Evolutionary conservation across 2,113 vertebrate genomes (phyloP).

Genomic region (Caranx melampygus): DNA sequence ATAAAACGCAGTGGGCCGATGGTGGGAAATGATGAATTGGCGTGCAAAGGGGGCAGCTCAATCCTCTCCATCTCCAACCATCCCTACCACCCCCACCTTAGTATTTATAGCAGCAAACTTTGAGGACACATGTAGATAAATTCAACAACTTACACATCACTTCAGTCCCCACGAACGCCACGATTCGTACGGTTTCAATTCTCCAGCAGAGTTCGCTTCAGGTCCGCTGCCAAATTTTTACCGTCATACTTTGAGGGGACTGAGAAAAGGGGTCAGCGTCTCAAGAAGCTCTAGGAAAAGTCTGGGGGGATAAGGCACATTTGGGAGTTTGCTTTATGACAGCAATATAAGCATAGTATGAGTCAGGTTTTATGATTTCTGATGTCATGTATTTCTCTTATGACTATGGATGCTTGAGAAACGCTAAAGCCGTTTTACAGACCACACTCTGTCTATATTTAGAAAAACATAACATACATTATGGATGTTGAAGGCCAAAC

Average conservation of each 20-base stretch:
- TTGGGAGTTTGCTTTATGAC: slow-evolving; percentile 68
- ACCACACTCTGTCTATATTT: slow-evolving; percentile 8
- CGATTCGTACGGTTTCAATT: slow-evolving; percentile 9
- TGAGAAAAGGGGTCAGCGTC: slow-evolving; percentile 31
- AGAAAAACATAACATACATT: not conserved
- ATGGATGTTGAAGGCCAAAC: not conserved
- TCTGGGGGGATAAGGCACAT: slow-evolving; percentile 54
- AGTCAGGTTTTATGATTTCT: slow-evolving; percentile 68
- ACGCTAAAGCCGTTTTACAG: not conserved
- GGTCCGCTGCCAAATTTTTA: slow-evolving; percentile 48
- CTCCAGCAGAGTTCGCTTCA: not conserved
- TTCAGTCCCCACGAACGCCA: slow-evolving; percentile 39
- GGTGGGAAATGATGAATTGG: slow-evolving; percentile 63
- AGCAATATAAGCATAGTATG: slow-evolving; percentile 64
- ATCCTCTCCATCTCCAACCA: slow-evolving; percentile 13
- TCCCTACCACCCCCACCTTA: not conserved
- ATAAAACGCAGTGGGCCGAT: slow-evolving; percentile 58
- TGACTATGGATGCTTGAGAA: slow-evolving; percentile 31
- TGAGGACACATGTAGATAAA: slow-evolving; percentile 68
- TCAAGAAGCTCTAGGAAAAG: slow-evolving; percentile 49
- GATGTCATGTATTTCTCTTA: slow-evolving; percentile 68
- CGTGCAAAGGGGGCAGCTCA: slow-evolving; percentile 47
- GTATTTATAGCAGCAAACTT: slow-evolving; percentile 69
- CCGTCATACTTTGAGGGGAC: slow-evolving; percentile 20
- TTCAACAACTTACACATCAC: slow-evolving; percentile 63